Evolutionary conservation across 1,140 invertebrate genomes (phyloP), one percentile per base, ranked within the genome.

Genomic region (Diachasma alloeum): DNA sequence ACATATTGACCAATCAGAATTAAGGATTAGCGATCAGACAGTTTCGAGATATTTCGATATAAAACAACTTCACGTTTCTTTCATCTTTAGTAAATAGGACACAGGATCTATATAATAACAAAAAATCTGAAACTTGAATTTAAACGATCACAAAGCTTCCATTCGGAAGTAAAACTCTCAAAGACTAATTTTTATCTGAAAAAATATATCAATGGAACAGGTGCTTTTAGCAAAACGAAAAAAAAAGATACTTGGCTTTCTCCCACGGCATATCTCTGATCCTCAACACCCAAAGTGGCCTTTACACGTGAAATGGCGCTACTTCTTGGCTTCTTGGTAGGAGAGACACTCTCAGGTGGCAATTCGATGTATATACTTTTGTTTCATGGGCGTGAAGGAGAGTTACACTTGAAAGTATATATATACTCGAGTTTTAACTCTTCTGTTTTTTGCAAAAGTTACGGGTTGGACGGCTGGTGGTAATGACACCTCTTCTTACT

Each of bases 261-360:
- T 63, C 59, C 59, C 59, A 63, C 59, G 59, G 59, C 11, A 26
- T 63, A 63, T 26, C 59, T 26, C 22, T 26, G 19, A 63, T 26
- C 59, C 19, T 24, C 19, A 15, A 19, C 59, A 6, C 48, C 19
- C 19, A 63, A 63, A 63, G 59, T 63, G 59, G 59, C 11, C 59
- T 31, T 63, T 63, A 63, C 19, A 63, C 24, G 59, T 63, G 59
- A 26, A 63, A 63, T 63, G 59, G 24, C 48, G 48, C 59, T 63
- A 63, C 59, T 63, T 26, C 11, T 24, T 26, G 24, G 24, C 24
- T 63, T 63, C 59, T 63, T 31, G 59, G 59, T 63, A 63, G 59
- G 24, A 63, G 24, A 63, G 59, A 63, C 59, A 63, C 59, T 63
- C 59, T 63, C 59, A 63, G 59, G 59, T 63, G 59, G 59, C 59